Evolutionary conservation across 1,140 invertebrate genomes (phyloP).

Genomic region (Battus philenor): DNA sequence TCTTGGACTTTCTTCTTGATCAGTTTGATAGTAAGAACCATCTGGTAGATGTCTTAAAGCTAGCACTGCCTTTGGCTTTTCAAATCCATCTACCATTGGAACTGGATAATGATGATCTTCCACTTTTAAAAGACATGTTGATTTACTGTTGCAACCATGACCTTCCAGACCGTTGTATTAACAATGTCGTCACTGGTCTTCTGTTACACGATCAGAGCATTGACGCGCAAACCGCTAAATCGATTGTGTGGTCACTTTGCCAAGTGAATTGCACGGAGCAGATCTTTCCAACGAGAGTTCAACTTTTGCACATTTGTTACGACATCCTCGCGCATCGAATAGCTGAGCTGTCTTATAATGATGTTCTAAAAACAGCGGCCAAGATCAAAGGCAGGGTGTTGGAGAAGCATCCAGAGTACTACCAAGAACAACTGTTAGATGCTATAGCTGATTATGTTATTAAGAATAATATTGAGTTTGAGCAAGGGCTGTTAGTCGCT

Average conservation of each 20-base stretch:
- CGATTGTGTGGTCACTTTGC: constrained; percentile 72
- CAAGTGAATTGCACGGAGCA: constrained; percentile 57
- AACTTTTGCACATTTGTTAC: constrained; percentile 62
- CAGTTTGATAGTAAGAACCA: constrained; percentile 64
- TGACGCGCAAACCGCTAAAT: constrained; percentile 60
- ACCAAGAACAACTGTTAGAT: constrained; percentile 77
- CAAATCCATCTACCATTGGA: constrained; percentile 76
- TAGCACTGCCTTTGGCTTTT: constrained; percentile 80
- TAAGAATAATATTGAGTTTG: constrained; percentile 69
- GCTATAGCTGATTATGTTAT: constrained; percentile 66
- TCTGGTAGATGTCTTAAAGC: constrained; percentile 77
- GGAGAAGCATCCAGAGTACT: constrained; percentile 73
- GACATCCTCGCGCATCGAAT: constrained; percentile 63
- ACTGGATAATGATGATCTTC: constrained; percentile 73
- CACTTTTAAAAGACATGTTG: constrained; percentile 71
- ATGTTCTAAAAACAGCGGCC: constrained; percentile 66
- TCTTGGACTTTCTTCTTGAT: constrained; percentile 76
- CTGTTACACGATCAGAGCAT: constrained; percentile 59
- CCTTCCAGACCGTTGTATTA: constrained; percentile 67
- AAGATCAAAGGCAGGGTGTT: constrained; percentile 60
- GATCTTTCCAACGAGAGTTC: constrained; percentile 50
- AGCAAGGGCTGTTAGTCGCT: constrained; percentile 68
- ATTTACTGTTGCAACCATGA: constrained; percentile 69
- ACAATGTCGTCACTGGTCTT: constrained; percentile 66
- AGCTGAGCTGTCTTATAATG: constrained; percentile 55